Evolutionary conservation across 2,113 vertebrate species (phyloP).

Genomic region (Sorex araneus): DNA sequence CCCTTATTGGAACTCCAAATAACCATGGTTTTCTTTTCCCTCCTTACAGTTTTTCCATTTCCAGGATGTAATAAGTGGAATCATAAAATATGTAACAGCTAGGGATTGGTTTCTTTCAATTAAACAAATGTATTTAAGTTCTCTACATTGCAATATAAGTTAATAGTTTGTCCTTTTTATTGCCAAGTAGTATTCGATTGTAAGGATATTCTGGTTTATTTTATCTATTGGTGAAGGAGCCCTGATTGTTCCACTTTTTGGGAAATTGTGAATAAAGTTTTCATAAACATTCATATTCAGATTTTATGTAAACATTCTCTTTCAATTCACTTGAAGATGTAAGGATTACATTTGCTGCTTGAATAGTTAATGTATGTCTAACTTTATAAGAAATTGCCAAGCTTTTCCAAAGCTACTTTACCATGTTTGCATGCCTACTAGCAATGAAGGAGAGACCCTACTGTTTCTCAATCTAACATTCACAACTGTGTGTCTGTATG

Average conservation of each 20-base stretch:
- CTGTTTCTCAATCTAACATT: background rate
- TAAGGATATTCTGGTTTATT: background rate
- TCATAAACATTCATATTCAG: background rate
- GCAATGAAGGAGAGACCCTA: background rate
- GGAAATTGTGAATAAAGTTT: background rate
- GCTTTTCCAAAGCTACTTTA: background rate
- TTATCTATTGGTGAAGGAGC: background rate
- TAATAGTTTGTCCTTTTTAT: background rate
- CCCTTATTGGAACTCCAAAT: too few species aligned
- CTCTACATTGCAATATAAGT: background rate
- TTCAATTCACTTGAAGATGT: background rate
- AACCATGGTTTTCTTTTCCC: too few species aligned
- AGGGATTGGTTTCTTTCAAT: background rate
- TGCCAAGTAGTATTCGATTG: background rate
- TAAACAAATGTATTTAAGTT: background rate
- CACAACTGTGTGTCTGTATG: background rate
- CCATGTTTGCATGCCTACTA: background rate
- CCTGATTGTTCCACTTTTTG: background rate
- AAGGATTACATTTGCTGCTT: background rate
- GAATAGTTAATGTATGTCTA: background rate
- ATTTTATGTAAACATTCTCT: background rate
- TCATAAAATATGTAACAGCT: background rate
- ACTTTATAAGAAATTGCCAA: background rate
- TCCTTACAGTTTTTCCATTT: too few species aligned
- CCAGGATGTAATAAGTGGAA: background rate